These are phyloP conservation scores for Bradypodion pumilum DNA, from an alignment of 2,797 vertebrate species.

Conservation along the genomic window DNA sequence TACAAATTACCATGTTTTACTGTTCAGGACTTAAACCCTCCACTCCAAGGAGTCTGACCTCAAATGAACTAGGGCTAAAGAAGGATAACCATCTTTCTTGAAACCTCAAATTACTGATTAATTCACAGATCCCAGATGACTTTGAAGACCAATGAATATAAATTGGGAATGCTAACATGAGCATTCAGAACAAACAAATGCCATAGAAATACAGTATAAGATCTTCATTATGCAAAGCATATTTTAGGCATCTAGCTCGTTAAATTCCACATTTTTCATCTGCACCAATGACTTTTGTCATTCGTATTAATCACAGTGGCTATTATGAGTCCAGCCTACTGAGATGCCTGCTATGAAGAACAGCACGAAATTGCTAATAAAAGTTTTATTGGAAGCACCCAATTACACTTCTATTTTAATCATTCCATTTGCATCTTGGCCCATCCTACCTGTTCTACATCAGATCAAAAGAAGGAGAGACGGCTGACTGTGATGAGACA, in stretches of 20 bases:
- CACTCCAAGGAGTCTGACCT: neutral
- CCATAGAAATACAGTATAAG: constrained; percentile 54
- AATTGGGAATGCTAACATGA: constrained; percentile 49
- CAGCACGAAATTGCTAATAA: constrained; percentile 51
- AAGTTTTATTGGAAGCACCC: constrained; percentile 37
- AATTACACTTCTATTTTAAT: constrained; percentile 47
- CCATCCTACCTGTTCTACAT: neutral
- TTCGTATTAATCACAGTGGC: constrained; percentile 60
- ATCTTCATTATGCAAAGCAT: constrained; percentile 33
- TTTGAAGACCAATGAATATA: constrained; percentile 39
- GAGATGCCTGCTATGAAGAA: constrained; percentile 46
- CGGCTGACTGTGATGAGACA: neutral
- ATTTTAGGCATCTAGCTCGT: constrained; percentile 56
- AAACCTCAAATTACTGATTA: constrained; percentile 14
- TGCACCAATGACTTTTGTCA: constrained; percentile 54
- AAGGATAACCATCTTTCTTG: neutral
- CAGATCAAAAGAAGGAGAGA: neutral
- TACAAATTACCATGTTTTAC: constrained; percentile 8
- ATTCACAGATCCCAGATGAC: constrained; percentile 34
- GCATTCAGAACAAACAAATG: constrained; percentile 51
- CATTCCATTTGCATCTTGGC: constrained; percentile 35
- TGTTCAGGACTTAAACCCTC: neutral
- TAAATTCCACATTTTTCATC: constrained; percentile 54
- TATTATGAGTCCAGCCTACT: constrained; percentile 23
- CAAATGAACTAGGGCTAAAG: neutral